Conservation (phyloP, 2,113 vertebrate genomes). For the Harpagus bidentatus region DNA sequence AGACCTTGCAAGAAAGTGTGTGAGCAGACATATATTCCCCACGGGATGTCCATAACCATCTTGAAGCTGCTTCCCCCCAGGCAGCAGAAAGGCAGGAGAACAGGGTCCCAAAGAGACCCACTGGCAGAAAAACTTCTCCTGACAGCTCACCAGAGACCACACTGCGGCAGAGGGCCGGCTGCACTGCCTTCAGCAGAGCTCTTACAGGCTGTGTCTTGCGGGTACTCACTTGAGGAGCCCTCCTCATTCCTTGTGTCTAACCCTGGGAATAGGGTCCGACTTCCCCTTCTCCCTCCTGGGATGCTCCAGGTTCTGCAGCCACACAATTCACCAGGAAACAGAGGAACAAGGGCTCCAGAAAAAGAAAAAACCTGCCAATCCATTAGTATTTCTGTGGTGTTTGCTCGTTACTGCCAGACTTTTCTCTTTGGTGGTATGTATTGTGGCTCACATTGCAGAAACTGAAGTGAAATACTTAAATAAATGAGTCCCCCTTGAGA, state of each 20-base stretch:
- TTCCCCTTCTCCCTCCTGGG: not conserved
- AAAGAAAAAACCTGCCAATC: not conserved
- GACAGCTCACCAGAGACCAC: not conserved
- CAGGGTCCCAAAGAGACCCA: not conserved
- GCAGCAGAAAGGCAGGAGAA: not conserved
- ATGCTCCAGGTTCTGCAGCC: not conserved
- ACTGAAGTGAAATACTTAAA: not conserved
- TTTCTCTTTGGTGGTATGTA: fast-evolving
- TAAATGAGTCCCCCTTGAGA: not conserved
- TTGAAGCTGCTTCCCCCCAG: not conserved
- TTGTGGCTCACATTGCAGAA: not conserved
- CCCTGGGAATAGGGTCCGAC: not conserved
- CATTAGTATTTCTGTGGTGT: not conserved
- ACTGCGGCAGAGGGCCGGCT: not conserved
- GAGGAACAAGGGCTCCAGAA: not conserved
- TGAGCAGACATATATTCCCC: not conserved
- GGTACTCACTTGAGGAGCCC: not conserved
- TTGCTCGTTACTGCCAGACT: not conserved
- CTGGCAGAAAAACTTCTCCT: not conserved
- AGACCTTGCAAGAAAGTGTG: not conserved
- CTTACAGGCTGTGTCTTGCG: fast-evolving
- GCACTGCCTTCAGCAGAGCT: not conserved
- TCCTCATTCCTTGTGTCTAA: not conserved
- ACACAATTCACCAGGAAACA: not conserved
- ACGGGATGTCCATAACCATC: not conserved